A percentile compares a stretch with the other conserved stretches of the same genome.
Conservation (phyloP, 2,888 invertebrate genomes). For the Cybosia mesomella region DNA sequence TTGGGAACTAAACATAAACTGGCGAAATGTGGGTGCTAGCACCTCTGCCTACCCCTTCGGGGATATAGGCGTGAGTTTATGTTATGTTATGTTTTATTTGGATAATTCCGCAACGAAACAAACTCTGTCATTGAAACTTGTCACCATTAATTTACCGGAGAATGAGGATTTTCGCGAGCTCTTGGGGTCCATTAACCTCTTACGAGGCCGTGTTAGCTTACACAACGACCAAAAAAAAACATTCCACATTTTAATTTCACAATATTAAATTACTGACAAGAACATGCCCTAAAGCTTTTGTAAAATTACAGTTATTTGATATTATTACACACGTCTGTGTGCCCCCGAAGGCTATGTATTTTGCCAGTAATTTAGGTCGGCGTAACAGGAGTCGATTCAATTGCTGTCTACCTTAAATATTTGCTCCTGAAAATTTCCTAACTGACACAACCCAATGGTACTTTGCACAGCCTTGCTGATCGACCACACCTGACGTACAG, state of each 20-base stretch:
- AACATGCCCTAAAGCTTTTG: neutral
- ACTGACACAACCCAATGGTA: neutral
- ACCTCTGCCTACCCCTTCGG: no score
- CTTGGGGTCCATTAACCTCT: constrained; percentile 13
- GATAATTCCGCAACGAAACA: neutral
- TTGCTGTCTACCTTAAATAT: neutral
- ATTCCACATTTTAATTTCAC: neutral
- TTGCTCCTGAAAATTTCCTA: neutral
- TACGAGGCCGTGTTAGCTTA: constrained; percentile 10
- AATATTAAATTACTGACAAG: constrained; percentile 11
- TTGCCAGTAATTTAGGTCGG: neutral
- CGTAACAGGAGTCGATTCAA: neutral
- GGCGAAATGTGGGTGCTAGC: no score
- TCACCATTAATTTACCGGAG: constrained; percentile 13
- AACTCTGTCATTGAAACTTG: constrained; percentile 8
- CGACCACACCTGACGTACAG: neutral
- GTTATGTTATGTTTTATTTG: neutral
- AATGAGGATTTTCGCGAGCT: neutral
- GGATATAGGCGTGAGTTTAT: no score
- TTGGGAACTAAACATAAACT: no score
- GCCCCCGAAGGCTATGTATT: neutral
- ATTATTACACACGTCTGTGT: neutral
- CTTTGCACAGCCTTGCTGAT: neutral
- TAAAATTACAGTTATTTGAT: constrained; percentile 3
- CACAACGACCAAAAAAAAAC: constrained; percentile 4